Evolutionary conservation across 2,113 vertebrate genomes (phyloP).

Genomic region (Taxidea taxus): DNA sequence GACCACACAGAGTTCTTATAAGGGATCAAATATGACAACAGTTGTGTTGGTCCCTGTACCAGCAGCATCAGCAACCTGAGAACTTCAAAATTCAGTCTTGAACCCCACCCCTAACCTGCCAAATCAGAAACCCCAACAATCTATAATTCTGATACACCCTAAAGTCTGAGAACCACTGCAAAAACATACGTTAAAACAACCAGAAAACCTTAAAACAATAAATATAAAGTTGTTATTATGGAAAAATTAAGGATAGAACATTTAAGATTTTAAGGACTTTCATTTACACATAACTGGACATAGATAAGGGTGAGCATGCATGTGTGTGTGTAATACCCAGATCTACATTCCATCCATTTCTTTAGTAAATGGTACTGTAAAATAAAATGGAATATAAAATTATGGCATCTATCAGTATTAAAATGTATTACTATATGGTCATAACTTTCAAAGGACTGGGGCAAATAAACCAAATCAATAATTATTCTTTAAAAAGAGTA

Average conservation of each 20-base stretch:
- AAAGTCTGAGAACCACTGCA: not conserved
- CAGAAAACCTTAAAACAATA: not conserved
- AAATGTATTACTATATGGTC: conserved; percentile 11
- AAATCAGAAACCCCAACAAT: not conserved
- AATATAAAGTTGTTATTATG: not conserved
- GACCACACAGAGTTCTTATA: not conserved
- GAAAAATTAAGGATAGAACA: not conserved
- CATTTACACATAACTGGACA: not conserved
- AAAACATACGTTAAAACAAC: not conserved
- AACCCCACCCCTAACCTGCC: too few species aligned
- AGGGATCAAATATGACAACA: not conserved
- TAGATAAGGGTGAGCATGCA: not conserved
- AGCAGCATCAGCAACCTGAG: not conserved
- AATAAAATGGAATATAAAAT: conserved; percentile 8
- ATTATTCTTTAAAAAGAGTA: conserved; percentile 27
- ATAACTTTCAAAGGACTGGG: not conserved
- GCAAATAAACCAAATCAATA: not conserved
- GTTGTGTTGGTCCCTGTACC: not conserved
- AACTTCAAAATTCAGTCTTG: not conserved
- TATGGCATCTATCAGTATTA: not conserved
- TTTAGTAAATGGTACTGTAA: not conserved
- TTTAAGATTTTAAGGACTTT: not conserved
- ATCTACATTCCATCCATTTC: not conserved
- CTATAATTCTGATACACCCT: not conserved
- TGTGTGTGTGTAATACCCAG: not conserved